phyloP scores from a whole-genome alignment of 2,113 vertebrate species.

The Peromyscus californicus region DNA sequence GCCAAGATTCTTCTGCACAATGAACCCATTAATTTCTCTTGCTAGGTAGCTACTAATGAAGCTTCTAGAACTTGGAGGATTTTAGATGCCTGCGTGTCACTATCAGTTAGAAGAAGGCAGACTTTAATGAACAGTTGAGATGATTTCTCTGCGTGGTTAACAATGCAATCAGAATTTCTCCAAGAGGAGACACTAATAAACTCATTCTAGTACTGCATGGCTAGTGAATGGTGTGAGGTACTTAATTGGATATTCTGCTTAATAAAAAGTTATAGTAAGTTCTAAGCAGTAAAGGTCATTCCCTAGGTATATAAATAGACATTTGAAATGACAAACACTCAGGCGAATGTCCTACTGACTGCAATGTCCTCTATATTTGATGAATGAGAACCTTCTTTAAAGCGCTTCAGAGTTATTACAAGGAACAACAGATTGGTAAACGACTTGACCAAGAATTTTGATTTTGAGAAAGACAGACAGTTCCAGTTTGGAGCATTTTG shows the following conservation, averaged over 20 bases:
- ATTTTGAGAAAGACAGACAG: constrained; percentile 6
- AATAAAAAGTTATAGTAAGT: constrained; percentile 53
- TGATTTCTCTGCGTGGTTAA: constrained; percentile 62
- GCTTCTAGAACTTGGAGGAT: constrained; percentile 54
- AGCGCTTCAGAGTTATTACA: constrained; percentile 19
- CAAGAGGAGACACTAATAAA: constrained; percentile 58
- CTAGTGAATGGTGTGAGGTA: constrained; percentile 25
- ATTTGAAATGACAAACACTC: constrained; percentile 65
- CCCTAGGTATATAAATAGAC: constrained; percentile 60
- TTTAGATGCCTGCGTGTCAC: constrained; percentile 58
- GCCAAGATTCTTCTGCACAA: constrained; percentile 57
- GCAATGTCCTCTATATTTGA: constrained; percentile 16
- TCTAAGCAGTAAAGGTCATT: constrained; percentile 48
- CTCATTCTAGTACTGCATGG: constrained; percentile 45
- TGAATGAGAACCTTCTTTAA: constrained; percentile 51
- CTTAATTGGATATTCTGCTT: constrained; percentile 57
- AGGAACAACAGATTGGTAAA: not conserved
- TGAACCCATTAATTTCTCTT: constrained; percentile 60
- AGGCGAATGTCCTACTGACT: constrained; percentile 43
- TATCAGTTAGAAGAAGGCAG: constrained; percentile 46
- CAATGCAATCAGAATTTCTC: constrained; percentile 52
- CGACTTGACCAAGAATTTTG: constrained; percentile 48
- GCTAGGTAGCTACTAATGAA: constrained; percentile 63
- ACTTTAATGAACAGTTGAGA: constrained; percentile 64
- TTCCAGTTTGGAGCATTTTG: constrained; percentile 7